Evolutionary conservation across 2,797 vertebrate genomes (phyloP), one percentile per base, ranked within the genome.

Genomic region (Smutsia gigantea): DNA sequence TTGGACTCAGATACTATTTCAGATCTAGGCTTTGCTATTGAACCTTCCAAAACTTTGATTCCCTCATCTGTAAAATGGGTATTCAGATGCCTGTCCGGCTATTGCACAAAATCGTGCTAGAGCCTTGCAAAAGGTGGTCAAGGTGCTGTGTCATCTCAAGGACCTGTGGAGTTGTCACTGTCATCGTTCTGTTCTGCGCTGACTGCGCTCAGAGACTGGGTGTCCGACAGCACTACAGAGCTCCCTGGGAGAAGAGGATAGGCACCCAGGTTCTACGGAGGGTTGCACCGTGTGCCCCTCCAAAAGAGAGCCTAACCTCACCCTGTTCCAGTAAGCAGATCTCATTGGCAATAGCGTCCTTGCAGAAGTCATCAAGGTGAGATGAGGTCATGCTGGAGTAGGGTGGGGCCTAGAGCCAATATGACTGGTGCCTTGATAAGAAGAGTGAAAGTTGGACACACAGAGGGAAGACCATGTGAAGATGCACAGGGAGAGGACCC

Each of bases 81-180:
- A 1, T 15, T 7, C 34, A 6, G 13, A 34, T 13, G 7, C 29
- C 27, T 0, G 5, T 37, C 4, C 3, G 1, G 27, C 37, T 12
- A 13, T 5, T 3, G 66, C 2, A 31, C 3, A 29, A 9, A n/a
- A 21, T 13, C 2, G 4, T 17, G n/a, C 3, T 14, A 79, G 37
- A 23, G 27, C 49, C 78, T 92, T 6, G 21, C 1, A 0, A 2
- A 63, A 77, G 37, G 25, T 55, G 8, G 14, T 1, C 17, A 37
- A 3, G 0, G 5, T 8, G 1, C 18, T 0, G 6, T 13, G 39
- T 23, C 86, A 2, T 18, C 82, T 31, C 19, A 12, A 74, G 79
- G 49, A 29, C 8, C 23, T 17, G 12, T 1, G 53, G 29, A 19
- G 53, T 4, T 10, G 42, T 37, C 1, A 1, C 5, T 3, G 19